Percentiles rank a stretch among this genome's conserved stretches.
Conservation (phyloP, 2,888 invertebrate species). For the Agrilus biguttatus region DNA sequence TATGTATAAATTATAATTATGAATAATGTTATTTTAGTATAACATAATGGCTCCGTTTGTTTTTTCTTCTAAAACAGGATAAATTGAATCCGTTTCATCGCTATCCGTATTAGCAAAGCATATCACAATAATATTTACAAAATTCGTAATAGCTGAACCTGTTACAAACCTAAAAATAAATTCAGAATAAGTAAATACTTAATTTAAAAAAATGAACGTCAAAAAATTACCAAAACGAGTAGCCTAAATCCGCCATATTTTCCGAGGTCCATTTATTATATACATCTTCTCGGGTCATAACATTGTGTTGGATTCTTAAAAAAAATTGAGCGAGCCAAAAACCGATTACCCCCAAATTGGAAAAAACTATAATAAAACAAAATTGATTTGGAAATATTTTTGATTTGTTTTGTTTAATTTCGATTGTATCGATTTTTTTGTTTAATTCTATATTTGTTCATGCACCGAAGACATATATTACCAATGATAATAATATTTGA, state of each 20-base stretch:
- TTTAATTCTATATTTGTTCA: neutral
- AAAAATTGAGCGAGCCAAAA: conserved; percentile 79
- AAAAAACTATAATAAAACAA: conserved; percentile 45
- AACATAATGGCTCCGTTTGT: conserved; percentile 75
- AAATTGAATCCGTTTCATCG: conserved; percentile 47
- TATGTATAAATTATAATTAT: conserved; percentile 5
- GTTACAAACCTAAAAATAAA: conserved; percentile 49
- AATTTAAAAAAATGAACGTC: neutral
- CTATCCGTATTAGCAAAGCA: conserved; percentile 54
- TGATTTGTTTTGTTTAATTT: neutral
- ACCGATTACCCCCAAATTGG: conserved; percentile 58
- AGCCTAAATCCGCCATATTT: conserved; percentile 66
- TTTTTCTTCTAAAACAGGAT: conserved; percentile 62
- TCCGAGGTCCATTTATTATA: conserved; percentile 72
- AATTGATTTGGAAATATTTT: too few relatives aligned
- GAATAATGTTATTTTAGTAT: conserved; percentile 34
- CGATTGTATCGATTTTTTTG: neutral
- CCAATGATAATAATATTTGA: too few relatives aligned
- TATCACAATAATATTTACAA: conserved; percentile 59
- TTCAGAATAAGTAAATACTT: neutral
- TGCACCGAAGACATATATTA: too few relatives aligned
- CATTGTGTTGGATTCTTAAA: conserved; percentile 65
- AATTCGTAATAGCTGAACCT: conserved; percentile 51
- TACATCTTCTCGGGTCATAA: conserved; percentile 65
- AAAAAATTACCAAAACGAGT: conserved; percentile 65